Conservation (phyloP, 2,888 invertebrate species). For the Mechanitis mazaeus region DNA sequence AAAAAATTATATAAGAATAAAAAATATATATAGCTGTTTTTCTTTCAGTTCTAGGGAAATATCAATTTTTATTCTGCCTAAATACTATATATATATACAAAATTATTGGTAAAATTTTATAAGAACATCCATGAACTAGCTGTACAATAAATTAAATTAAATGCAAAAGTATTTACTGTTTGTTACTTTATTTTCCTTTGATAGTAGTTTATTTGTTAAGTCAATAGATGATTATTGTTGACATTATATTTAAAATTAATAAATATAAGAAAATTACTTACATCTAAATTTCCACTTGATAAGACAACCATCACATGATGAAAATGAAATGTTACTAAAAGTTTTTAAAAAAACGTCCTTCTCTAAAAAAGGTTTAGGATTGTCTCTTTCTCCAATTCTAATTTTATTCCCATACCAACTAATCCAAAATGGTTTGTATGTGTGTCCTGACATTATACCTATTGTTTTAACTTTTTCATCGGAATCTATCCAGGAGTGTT, state of each 20-base stretch:
- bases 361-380: slow-evolving; percentile 40
- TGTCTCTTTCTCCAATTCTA: slow-evolving; percentile 53
- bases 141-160: too few relatives aligned
- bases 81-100: too few relatives aligned
- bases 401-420: slow-evolving; percentile 65
- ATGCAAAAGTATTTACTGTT: too few relatives aligned
- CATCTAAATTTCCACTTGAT: slow-evolving; percentile 45
- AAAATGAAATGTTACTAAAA: slow-evolving; percentile 33
- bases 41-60: too few relatives aligned
- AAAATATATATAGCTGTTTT: neutral
- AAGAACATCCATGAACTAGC: too few relatives aligned
- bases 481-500: slow-evolving; percentile 1
- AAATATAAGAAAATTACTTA: slow-evolving; percentile 33
- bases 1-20: slow-evolving; percentile 34
- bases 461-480: slow-evolving; percentile 25
- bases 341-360: slow-evolving; percentile 28
- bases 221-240: too few relatives aligned
- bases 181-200: too few relatives aligned
- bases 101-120: too few relatives aligned
- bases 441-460: slow-evolving; percentile 56
- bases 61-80: too few relatives aligned
- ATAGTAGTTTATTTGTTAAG: too few relatives aligned
- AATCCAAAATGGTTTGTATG: slow-evolving; percentile 66
- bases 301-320: slow-evolving; percentile 20
- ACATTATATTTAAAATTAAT: neutral